Conservation (phyloP, 2,888 invertebrate genomes). For the Drosophila niveifrons region DNA sequence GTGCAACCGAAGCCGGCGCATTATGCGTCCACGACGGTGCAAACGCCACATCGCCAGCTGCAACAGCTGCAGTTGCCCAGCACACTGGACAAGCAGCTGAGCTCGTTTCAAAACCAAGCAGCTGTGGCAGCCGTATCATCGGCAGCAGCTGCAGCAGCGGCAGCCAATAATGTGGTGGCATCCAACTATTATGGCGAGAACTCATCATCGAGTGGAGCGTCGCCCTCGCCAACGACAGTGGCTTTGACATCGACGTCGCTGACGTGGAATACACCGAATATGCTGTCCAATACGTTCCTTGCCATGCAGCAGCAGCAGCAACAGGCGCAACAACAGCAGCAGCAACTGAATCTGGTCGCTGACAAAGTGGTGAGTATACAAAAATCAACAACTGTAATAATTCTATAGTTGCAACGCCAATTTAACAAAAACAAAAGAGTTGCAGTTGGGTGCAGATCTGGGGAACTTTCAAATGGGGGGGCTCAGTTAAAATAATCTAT, state of each 20-base stretch:
- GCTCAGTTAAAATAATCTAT: slow-evolving; percentile 36
- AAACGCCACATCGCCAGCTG: slow-evolving; percentile 90
- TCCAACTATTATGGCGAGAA: slow-evolving; percentile 84
- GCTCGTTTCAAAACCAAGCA: slow-evolving; percentile 83
- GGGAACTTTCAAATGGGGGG: slow-evolving; percentile 44
- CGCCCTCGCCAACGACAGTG: slow-evolving; percentile 84
- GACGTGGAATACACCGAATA: slow-evolving; percentile 89
- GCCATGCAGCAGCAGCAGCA: slow-evolving; percentile 84
- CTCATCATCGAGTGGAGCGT: slow-evolving; percentile 84
- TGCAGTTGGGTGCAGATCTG: slow-evolving; percentile 30
- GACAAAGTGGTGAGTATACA: slow-evolving; percentile 85
- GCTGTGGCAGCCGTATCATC: slow-evolving; percentile 80
- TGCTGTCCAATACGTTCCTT: slow-evolving; percentile 84
- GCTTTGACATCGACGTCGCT: slow-evolving; percentile 86
- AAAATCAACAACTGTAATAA: neutral
- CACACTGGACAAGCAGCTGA: slow-evolving; percentile 82
- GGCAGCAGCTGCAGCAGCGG: slow-evolving; percentile 82
- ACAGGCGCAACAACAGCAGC: slow-evolving; percentile 78
- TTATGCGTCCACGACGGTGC: slow-evolving; percentile 87
- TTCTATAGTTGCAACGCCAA: slow-evolving; percentile 20
- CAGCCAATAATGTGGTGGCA: slow-evolving; percentile 82
- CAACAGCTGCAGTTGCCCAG: slow-evolving; percentile 88
- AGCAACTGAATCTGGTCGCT: slow-evolving; percentile 81
- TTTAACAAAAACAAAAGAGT: slow-evolving; percentile 30
- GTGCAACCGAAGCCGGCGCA: slow-evolving; percentile 89